Percentiles rank a stretch among this genome's conserved stretches.
These are phyloP conservation scores for Eulemur rufifrons DNA, from an alignment of 2,113 vertebrate species.

Conservation along the genomic window DNA sequence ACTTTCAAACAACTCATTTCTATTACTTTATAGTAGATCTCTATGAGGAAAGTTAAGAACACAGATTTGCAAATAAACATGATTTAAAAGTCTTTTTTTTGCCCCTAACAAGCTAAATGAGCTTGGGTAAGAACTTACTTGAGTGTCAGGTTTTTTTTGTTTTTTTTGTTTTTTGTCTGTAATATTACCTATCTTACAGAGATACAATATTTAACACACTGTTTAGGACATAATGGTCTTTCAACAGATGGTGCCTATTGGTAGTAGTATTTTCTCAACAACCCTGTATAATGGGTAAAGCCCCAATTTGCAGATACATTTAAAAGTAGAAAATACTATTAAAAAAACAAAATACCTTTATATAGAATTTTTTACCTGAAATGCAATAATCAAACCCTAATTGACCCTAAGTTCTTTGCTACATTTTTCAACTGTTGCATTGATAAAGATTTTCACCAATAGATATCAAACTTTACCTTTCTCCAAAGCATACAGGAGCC, in stretches of 20 bases:
- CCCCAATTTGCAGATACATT: not conserved
- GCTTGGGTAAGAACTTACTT: not conserved
- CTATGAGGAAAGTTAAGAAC: not conserved
- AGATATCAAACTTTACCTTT: not conserved
- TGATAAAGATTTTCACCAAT: not conserved
- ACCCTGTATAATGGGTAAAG: not conserved
- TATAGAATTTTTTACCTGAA: not conserved
- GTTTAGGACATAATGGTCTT: not conserved
- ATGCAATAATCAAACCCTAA: not conserved
- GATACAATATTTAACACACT: not conserved
- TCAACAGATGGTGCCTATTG: not conserved
- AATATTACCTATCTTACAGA: not conserved
- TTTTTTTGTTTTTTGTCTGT: not conserved
- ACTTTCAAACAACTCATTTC: constrained; percentile 6
- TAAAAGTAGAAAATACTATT: not conserved
- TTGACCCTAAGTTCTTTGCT: not conserved
- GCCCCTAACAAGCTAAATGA: not conserved
- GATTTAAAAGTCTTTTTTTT: not conserved
- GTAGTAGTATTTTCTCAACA: not conserved
- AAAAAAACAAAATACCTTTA: not conserved
- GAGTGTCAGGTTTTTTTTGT: not conserved
- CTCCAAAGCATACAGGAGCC: not conserved
- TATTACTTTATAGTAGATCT: not conserved
- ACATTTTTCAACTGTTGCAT: not conserved
- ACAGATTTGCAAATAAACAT: constrained; percentile 2